Evolutionary conservation across 1,140 invertebrate genomes (phyloP).

Genomic region (Eupristina koningsbergeri): DNA sequence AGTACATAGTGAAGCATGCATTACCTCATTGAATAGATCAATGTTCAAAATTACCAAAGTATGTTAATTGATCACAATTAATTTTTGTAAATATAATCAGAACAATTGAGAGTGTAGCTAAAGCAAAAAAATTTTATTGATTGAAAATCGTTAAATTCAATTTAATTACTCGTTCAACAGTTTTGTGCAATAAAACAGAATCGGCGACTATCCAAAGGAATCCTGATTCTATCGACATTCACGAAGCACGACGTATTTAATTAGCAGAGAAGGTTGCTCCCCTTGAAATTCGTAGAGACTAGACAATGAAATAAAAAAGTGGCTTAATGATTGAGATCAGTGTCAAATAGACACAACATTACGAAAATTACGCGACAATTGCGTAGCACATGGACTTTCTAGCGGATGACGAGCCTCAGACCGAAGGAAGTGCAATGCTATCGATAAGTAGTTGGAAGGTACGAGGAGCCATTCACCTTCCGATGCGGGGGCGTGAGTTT

Average conservation of each 20-base stretch:
- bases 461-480: conserved; percentile 30
- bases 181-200: neutral
- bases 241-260: neutral
- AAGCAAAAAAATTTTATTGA: too few relatives aligned
- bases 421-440: conserved; percentile 46
- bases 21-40: too few relatives aligned
- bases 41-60: too few relatives aligned
- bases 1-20: too few relatives aligned
- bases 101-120: too few relatives aligned
- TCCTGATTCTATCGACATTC: neutral
- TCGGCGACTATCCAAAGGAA: neutral
- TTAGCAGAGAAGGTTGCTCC: neutral
- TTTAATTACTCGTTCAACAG: neutral
- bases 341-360: conserved; percentile 33
- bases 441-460: neutral
- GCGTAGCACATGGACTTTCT: neutral
- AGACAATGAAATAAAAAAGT: conserved; percentile 4
- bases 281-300: conserved; percentile 26
- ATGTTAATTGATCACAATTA: too few relatives aligned
- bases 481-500: conserved; percentile 15
- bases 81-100: too few relatives aligned
- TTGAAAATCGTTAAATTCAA: too few relatives aligned
- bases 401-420: neutral
- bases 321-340: conserved; percentile 44
- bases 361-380: conserved; percentile 18